Base-by-base conservation (phyloP, 2,797 vertebrate species). In the Bufotes viridis region DNA sequence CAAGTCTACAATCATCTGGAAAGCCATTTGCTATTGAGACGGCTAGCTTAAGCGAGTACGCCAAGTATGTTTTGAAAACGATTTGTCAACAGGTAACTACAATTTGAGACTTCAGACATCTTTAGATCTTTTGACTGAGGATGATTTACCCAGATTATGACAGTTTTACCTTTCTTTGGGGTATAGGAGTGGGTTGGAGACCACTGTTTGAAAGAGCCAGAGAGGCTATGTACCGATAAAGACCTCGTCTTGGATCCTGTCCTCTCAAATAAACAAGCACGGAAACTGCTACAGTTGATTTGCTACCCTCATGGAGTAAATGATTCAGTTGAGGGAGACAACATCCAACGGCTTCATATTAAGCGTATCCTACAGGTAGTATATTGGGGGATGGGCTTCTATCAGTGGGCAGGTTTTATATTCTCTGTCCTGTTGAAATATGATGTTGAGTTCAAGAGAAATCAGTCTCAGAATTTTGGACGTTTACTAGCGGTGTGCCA, bases 171-270 rank as follows among this genome's bases (percentile, higher is more conserved):
- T 34, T 84, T 57, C 69, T 2, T 72, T 74, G 67, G 53, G 3
- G 20, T 34, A 29, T 78, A 96, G 95, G 95, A 96, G 49, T 95
- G 95, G 95, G 93, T 96, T 61, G 95, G 95, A 91, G 95, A 96
- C 29, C 94, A 95, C 69, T 96, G 95, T 79, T 87, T 96, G 78
- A 96, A 95, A 67, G 95, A 96, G 81, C 95, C 95, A 0, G 94
- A 96, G 83, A 93, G 95, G 58, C 85, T 96, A 1, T 96, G 95
- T 84, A 94, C 93, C 0, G 95, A 95, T 89, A 94, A 95, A 89
- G 95, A 95, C 76, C 94, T 95, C 49, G 94, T 96, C 72, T 53
- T 96, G 90, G 95, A 96, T 87, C 95, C 95, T 0, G 94, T 96
- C 87, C 95, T 96, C 22, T 95, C 95, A 17, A 94, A 95, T 63